Base-by-base conservation (phyloP, 2,797 vertebrate genomes). In the Galaxias olidus region DNA sequence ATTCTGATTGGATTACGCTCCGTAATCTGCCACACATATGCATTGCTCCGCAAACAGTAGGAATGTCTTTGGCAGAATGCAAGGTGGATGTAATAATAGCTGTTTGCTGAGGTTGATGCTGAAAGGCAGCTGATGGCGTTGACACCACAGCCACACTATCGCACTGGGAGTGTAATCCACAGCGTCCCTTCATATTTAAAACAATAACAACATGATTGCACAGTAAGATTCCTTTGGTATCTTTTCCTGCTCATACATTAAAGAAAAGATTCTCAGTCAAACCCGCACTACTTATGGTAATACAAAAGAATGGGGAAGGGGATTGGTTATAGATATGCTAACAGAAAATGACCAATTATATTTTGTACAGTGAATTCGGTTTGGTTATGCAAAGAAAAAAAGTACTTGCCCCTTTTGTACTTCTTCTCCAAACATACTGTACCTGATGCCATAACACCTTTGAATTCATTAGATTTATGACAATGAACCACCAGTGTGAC, bases 1-100 rank as follows among this genome's bases (percentile, higher is more conserved):
- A 78, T 88, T 86, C 74, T 89, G 87, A 90, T 90, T 87, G 87
- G 84, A 91, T 90, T 88, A 90, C 78, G 72, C 49, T 56, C 20
- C 75, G 82, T 88, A 88, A 88, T 90, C 86, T 86, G 82, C 75
- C 73, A 82, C 82, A 81, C 79, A 86, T 72, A 78, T 84, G 78
- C 83, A 81, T 75, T 63, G 58, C 69, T 71, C 71, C 61, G 65
- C 56, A 59, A 74, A 72, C 69, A 68, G 69, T 46, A 8, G 71
- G 53, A 72, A 73, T 67, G 64, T 66, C 74, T 71, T 69, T 79
- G 65, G 65, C 64, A 71, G 61, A 62, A 45, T 63, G 66, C 54
- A 79, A 87, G n/a, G n/a, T n/a, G n/a, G 30, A 88, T 79, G 68
- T 71, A 88, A 73, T 74, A 87, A 85, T 68, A 75, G 65, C 59